phyloP scores from a whole-genome alignment of 2,797 vertebrate species.

The Nyctibius grandis region DNA sequence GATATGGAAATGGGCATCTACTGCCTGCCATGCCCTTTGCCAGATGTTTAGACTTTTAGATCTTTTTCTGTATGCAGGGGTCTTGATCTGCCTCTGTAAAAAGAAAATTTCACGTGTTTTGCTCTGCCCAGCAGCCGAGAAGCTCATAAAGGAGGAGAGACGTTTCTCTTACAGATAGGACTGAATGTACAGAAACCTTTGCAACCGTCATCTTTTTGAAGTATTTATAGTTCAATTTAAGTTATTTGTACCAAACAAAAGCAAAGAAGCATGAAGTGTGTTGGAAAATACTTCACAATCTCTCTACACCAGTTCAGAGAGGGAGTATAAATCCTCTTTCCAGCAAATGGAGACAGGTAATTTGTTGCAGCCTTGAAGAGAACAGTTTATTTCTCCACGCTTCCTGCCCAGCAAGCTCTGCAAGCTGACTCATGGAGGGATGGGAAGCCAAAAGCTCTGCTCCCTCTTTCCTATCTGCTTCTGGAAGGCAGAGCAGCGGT shows the following conservation, averaged over 20 bases:
- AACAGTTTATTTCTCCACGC: neutral
- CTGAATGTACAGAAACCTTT: slow-evolving; percentile 41
- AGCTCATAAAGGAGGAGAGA: neutral
- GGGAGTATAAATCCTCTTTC: slow-evolving; percentile 43
- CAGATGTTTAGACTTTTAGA: neutral
- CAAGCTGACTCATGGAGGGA: neutral
- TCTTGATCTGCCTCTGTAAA: slow-evolving; percentile 10
- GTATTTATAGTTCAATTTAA: slow-evolving; percentile 36
- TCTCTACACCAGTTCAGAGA: neutral
- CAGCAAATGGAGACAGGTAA: slow-evolving; percentile 50
- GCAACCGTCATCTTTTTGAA: neutral
- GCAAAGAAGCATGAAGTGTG: slow-evolving; percentile 17
- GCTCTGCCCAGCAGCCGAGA: neutral
- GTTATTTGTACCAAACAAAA: slow-evolving; percentile 52
- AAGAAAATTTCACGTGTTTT: neutral
- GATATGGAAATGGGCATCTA: neutral
- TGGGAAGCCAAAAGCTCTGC: neutral
- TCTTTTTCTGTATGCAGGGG: neutral
- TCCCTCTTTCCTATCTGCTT: neutral
- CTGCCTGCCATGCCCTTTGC: neutral
- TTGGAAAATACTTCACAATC: slow-evolving; percentile 36
- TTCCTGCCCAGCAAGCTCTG: slow-evolving; percentile 13
- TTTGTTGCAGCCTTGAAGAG: slow-evolving; percentile 41
- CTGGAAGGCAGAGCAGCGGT: neutral
- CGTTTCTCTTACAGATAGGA: neutral